Percentiles rank a stretch among this genome's conserved stretches.
Conservation (phyloP, 2,113 vertebrate genomes). For the Phasianus colchicus region DNA sequence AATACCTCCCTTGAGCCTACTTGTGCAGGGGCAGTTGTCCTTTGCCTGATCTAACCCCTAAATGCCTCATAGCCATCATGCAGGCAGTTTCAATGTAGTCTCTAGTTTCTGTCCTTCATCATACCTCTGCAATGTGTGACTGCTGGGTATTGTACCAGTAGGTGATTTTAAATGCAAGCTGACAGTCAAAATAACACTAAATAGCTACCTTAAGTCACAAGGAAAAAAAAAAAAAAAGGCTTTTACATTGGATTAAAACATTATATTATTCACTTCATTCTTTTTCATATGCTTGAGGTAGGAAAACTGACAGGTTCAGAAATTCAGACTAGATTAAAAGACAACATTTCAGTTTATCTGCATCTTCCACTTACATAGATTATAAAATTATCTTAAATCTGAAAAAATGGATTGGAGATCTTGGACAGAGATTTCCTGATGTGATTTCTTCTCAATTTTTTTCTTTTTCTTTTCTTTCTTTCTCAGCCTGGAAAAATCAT, state of each 20-base stretch:
- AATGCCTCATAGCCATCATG: not conserved
- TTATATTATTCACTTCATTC: not conserved
- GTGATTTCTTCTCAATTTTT: not conserved
- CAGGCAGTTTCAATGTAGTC: not conserved
- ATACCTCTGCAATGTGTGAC: not conserved
- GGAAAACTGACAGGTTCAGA: not conserved
- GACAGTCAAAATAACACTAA: not conserved
- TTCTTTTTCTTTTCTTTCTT: rapidly evolving
- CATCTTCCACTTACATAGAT: not conserved
- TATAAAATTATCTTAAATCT: not conserved
- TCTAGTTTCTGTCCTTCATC: not conserved
- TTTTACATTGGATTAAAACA: not conserved
- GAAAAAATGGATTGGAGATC: not conserved
- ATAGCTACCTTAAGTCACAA: not conserved
- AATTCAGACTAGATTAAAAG: not conserved
- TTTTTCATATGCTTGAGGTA: not conserved
- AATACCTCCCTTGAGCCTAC: not conserved
- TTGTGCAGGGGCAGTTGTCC: not conserved
- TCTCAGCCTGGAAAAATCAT: not conserved
- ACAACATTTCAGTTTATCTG: not conserved
- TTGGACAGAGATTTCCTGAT: not conserved
- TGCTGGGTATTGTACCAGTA: not conserved
- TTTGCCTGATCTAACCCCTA: not conserved
- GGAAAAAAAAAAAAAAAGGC: not conserved
- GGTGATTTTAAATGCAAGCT: not conserved